Evolutionary conservation across 2,797 vertebrate genomes (phyloP).

Genomic region (Oceanodroma leucorhoa): DNA sequence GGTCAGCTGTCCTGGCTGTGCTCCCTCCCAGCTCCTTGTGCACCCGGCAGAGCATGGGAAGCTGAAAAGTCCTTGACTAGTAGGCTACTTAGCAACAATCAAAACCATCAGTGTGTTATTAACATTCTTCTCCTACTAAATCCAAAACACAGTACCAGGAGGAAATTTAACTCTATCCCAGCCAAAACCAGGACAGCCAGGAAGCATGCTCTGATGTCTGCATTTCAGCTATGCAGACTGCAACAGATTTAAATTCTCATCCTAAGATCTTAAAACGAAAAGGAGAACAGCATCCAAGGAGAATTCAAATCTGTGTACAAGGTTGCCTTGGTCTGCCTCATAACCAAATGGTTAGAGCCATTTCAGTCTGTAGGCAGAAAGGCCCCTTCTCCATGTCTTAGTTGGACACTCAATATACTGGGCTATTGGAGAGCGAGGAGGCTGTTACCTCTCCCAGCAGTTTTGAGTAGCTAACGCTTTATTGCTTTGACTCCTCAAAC

Average conservation of each 20-base stretch:
- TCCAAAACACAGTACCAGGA: too few species aligned
- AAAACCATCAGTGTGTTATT: too few species aligned
- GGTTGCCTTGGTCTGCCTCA: neutral
- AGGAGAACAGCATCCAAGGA: neutral
- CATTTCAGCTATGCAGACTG: neutral
- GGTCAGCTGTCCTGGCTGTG: too few species aligned
- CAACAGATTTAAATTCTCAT: neutral
- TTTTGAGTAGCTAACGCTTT: neutral
- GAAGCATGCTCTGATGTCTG: neutral
- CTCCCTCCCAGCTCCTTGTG: too few species aligned
- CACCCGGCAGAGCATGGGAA: too few species aligned
- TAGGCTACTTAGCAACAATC: too few species aligned
- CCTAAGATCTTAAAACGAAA: neutral
- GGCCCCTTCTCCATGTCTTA: neutral
- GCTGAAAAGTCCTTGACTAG: too few species aligned
- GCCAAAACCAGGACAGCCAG: neutral
- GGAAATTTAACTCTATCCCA: too few species aligned
- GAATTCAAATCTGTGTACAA: neutral
- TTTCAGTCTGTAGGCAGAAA: neutral
- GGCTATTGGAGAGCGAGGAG: neutral
- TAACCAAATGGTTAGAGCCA: neutral
- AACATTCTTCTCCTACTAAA: too few species aligned
- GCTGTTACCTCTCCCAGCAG: neutral
- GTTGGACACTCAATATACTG: too few species aligned
- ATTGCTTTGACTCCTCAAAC: neutral